Evolutionary conservation across 2,888 invertebrate genomes (phyloP), one percentile per base, ranked within the genome.

Genomic region (Myopa testacea): DNA sequence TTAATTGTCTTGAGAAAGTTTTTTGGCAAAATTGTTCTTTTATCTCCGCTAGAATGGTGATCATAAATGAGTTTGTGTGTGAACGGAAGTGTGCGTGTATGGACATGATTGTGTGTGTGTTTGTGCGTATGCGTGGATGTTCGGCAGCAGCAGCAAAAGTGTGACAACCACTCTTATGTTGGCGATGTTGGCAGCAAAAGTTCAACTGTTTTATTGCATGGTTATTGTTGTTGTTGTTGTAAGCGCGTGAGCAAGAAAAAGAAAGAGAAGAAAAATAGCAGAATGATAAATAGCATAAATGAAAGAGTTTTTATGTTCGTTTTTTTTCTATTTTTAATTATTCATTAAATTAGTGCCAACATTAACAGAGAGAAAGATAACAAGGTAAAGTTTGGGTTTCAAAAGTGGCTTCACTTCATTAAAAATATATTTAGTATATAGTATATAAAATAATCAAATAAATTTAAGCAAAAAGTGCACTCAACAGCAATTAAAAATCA

Each of bases 191-290:
- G 69, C 40, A 12, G 45, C 26, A 37, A 65, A 4, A 74, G 19
- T 52, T 70, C 55, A 70, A 70, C 70, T 55, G 37, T 55, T 70
- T 65, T 50, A 34, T 74, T 55, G 34, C 26, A 34, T 74, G 34
- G 74, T 65, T 65, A 63, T 74, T 50, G 65, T 50, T 63, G 34
- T 12, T 73, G 50, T 62, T 74, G 74, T 45, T 63, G 74, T 37
- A 38, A 71, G 37, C 52, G 71, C 71, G 65, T 4, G 34, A 37
- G 73, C 55, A 63, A 37, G 65, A 74, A 63, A 62, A 52, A 74
- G 65, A 65, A 65, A 74, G 65, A 74, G 67, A 65, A 63, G 19
- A 72, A 60, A 34, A 74, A 50, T 14, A 74, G 50, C 19, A 34
- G 38, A 65, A 40, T 40, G 26, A 62, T 16, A 73, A 74, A 74